Conservation (phyloP, 2,888 invertebrate species). For the Abrostola tripartita region DNA sequence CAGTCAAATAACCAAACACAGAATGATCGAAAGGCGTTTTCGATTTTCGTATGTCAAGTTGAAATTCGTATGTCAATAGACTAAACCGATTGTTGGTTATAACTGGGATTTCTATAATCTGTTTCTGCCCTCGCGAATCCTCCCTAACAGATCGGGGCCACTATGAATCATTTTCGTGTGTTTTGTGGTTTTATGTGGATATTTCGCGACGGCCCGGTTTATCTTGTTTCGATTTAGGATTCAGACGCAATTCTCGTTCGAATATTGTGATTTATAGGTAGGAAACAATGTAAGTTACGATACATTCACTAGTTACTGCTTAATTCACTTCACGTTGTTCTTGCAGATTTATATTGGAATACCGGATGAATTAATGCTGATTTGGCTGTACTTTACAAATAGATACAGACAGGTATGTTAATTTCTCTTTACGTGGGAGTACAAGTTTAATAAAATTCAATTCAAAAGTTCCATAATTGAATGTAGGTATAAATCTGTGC, state of each 20-base stretch:
- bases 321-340: conserved; percentile 50
- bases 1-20: background rate
- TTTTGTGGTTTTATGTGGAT: conserved; percentile 82
- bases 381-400: too few relatives aligned
- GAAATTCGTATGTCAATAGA: conserved; percentile 61
- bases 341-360: conserved; percentile 44
- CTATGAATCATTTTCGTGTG: conserved; percentile 85
- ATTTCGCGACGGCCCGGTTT: conserved; percentile 74
- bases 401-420: too few relatives aligned
- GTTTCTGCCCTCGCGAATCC: conserved; percentile 80
- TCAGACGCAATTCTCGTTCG: conserved; percentile 61
- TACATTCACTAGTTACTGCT: conserved; percentile 35
- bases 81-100: conserved; percentile 76
- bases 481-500: too few relatives aligned
- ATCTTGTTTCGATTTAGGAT: conserved; percentile 79
- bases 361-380: background rate
- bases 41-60: conserved; percentile 28
- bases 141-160: conserved; percentile 78
- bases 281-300: conserved; percentile 49
- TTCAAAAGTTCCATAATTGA: too few relatives aligned
- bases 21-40: background rate
- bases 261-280: conserved; percentile 66
- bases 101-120: conserved; percentile 83
- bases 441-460: too few relatives aligned
- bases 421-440: too few relatives aligned